phyloP scores from a whole-genome alignment of 1,140 invertebrate species.

The Drosophila miranda region DNA sequence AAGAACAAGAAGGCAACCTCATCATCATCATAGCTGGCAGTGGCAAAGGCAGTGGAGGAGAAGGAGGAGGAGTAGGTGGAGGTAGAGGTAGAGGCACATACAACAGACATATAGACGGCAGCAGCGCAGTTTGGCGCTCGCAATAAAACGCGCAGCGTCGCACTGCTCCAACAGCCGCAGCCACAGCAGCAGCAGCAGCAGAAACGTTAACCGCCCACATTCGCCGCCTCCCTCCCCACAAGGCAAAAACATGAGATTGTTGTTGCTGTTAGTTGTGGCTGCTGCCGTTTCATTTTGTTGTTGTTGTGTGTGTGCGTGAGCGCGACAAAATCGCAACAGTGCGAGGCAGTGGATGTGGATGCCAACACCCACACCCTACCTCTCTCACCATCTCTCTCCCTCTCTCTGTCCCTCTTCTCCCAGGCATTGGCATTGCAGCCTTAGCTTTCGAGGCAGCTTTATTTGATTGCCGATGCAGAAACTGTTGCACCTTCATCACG shows the following conservation, averaged over 20 bases:
- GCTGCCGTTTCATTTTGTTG: constrained; percentile 41
- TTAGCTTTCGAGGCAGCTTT: constrained; percentile 34
- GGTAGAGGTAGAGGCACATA: constrained; percentile 25
- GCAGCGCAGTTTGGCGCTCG: constrained; percentile 58
- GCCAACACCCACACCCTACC: constrained; percentile 1
- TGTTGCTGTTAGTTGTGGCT: constrained; percentile 46
- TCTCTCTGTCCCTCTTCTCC: constrained; percentile 3
- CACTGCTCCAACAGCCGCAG: constrained; percentile 24
- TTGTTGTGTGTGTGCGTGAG: constrained; percentile 13
- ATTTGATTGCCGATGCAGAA: constrained; percentile 36
- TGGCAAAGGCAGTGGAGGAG: neutral
- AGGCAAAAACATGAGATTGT: constrained; percentile 60
- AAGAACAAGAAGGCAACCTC: constrained; percentile 69
- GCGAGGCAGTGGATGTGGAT: constrained; percentile 19
- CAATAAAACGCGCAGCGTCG: constrained; percentile 54
- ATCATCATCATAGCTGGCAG: constrained; percentile 54
- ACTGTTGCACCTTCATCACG: constrained; percentile 47
- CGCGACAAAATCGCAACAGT: constrained; percentile 40
- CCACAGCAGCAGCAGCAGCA: constrained; percentile 29
- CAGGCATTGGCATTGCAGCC: constrained; percentile 10
- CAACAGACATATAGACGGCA: constrained; percentile 33
- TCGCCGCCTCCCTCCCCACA: constrained; percentile 50
- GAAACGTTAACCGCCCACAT: constrained; percentile 66
- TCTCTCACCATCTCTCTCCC: neutral
- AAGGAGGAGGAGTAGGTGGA: constrained; percentile 10